These are phyloP conservation scores for Thinocorus orbignyianus DNA, from an alignment of 2,113 vertebrate species.

Conservation along the genomic window DNA sequence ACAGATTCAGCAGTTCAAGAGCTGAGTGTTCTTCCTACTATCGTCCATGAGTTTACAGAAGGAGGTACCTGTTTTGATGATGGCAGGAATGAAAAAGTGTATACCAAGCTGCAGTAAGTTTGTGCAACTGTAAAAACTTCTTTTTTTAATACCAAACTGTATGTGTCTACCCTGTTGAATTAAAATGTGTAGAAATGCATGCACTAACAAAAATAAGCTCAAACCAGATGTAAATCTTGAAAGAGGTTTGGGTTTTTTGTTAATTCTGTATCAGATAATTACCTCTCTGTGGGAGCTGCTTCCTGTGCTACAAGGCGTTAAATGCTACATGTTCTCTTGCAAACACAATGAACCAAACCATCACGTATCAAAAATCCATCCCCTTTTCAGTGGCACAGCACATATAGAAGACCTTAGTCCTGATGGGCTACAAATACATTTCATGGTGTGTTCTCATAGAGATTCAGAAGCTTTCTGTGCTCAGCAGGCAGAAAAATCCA, in stretches of 20 bases:
- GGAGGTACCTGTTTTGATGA: not conserved
- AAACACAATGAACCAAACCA: not conserved
- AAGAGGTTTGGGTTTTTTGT: not conserved
- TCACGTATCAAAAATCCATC: not conserved
- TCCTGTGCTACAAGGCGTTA: constrained; percentile 48
- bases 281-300: constrained; percentile 21
- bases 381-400: not conserved
- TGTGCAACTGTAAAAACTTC: not conserved
- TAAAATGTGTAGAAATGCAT: not conserved
- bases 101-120: not conserved
- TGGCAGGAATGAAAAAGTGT: not conserved
- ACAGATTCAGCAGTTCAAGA: not conserved
- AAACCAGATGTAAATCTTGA: not conserved
- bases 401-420: not conserved
- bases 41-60: not conserved
- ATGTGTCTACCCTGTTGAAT: not conserved
- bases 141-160: not conserved
- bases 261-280: constrained; percentile 18
- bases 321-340: not conserved
- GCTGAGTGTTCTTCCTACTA: not conserved
- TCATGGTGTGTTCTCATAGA: not conserved
- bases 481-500: not conserved
- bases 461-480: not conserved
- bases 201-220: not conserved
- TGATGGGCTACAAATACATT: not conserved